Conservation (phyloP, 2,797 vertebrate genomes). For the Xiphorhynchus erythropygius region DNA sequence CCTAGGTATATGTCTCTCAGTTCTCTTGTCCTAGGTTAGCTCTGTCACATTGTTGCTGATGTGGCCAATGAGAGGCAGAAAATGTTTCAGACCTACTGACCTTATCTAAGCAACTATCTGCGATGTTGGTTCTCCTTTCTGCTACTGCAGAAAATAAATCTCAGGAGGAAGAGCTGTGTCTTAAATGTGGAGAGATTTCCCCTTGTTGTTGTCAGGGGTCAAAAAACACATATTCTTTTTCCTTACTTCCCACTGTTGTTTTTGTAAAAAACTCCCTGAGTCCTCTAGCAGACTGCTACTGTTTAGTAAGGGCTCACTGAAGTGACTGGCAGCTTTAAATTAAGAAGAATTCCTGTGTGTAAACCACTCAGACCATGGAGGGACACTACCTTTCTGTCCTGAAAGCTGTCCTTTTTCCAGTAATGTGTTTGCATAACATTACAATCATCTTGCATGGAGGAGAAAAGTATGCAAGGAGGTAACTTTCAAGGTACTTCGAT, state of each 20-base stretch:
- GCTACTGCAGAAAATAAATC: neutral
- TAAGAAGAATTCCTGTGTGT: neutral
- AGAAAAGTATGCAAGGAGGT: slow-evolving; percentile 5
- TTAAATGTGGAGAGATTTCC: neutral
- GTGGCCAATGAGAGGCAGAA: neutral
- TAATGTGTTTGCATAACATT: neutral
- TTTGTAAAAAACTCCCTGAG: neutral
- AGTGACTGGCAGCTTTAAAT: neutral
- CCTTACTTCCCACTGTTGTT: neutral
- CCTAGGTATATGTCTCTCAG: neutral
- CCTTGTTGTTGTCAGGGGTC: neutral
- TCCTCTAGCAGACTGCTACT: neutral
- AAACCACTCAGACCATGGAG: neutral
- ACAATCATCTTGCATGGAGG: neutral
- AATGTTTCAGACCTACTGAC: neutral
- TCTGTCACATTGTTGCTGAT: neutral
- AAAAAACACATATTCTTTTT: neutral
- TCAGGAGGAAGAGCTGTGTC: neutral
- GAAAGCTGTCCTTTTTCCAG: neutral
- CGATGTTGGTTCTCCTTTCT: neutral
- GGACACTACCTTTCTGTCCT: neutral
- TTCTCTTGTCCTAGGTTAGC: neutral
- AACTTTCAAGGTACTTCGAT: neutral
- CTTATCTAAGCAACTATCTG: neutral
- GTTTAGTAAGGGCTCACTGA: neutral